Conservation (phyloP, 1,140 invertebrate genomes). For the Aphelenchoides besseyi region DNA sequence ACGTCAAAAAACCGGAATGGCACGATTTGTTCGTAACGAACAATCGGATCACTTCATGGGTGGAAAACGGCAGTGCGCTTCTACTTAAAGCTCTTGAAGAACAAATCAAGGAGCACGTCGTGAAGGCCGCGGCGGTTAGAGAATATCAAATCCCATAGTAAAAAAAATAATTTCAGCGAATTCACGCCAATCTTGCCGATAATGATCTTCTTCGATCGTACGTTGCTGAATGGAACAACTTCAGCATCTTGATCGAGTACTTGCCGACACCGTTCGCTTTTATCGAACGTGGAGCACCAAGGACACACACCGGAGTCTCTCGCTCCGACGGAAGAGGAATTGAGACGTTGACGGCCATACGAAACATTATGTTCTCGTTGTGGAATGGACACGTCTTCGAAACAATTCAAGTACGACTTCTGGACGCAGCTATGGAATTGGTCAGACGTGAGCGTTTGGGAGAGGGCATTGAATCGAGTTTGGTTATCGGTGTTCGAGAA, state of each 20-base stretch:
- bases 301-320: neutral
- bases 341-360: slow-evolving; percentile 26
- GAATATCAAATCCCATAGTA: too few species aligned
- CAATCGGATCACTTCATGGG: slow-evolving; percentile 48
- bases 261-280: slow-evolving; percentile 45
- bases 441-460: slow-evolving; percentile 39
- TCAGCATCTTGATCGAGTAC: slow-evolving; percentile 31
- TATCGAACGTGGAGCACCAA: slow-evolving; percentile 32
- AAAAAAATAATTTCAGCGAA: slow-evolving; percentile 49
- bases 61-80: slow-evolving; percentile 25
- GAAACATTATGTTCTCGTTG: slow-evolving; percentile 38
- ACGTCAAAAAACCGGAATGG: slow-evolving; percentile 50
- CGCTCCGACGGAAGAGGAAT: slow-evolving; percentile 8
- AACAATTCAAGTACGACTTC: slow-evolving; percentile 36
- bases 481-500: slow-evolving; percentile 47
- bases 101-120: slow-evolving; percentile 40
- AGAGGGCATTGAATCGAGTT: slow-evolving; percentile 36
- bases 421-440: slow-evolving; percentile 47
- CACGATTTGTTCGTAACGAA: slow-evolving; percentile 50
- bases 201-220: slow-evolving; percentile 35
- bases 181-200: slow-evolving; percentile 36
- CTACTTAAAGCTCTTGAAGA: slow-evolving; percentile 30
- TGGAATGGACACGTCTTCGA: slow-evolving; percentile 43
- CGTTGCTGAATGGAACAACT: slow-evolving; percentile 45
- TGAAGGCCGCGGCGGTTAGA: slow-evolving; percentile 32